Evolutionary conservation across 2,888 invertebrate species (phyloP).

Genomic region (Drosophila nigricruria): DNA sequence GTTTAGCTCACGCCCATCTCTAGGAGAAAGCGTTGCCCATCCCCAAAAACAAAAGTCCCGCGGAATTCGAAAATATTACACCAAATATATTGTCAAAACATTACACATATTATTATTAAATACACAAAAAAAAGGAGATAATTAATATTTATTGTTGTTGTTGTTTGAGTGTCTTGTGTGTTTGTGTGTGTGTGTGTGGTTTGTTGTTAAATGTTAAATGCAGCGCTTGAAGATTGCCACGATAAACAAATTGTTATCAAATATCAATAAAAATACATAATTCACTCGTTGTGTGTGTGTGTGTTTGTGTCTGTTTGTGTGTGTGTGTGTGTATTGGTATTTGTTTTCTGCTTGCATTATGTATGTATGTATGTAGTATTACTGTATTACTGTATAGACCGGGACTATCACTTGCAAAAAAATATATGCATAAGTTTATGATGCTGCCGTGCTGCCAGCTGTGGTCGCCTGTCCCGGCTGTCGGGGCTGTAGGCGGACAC

Average conservation of each 20-base stretch:
- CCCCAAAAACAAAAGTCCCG: neutral
- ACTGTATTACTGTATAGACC: slow-evolving; percentile 72
- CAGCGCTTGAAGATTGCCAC: slow-evolving; percentile 43
- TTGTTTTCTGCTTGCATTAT: slow-evolving; percentile 28
- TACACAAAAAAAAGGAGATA: slow-evolving; percentile 62
- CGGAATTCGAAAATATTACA: slow-evolving; percentile 62
- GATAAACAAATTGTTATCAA: slow-evolving; percentile 44
- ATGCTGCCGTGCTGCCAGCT: slow-evolving; percentile 54
- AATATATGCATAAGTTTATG: slow-evolving; percentile 55
- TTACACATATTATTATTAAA: slow-evolving; percentile 70
- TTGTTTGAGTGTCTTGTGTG: slow-evolving; percentile 25
- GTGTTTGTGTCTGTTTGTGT: slow-evolving; percentile 14
- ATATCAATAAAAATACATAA: slow-evolving; percentile 40
- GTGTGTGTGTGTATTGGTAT: slow-evolving; percentile 12
- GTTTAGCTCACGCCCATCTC: neutral
- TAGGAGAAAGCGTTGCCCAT: slow-evolving; percentile 2
- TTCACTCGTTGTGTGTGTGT: slow-evolving; percentile 31
- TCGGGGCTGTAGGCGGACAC: slow-evolving; percentile 89
- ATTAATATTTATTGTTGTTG: slow-evolving; percentile 47
- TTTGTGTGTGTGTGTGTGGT: slow-evolving; percentile 1
- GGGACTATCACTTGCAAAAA: slow-evolving; percentile 73
- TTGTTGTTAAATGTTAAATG: slow-evolving; percentile 58
- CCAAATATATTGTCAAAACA: slow-evolving; percentile 72
- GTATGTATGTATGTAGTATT: slow-evolving; percentile 30
- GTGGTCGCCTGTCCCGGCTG: slow-evolving; percentile 59